A percentile compares a stretch with the other conserved stretches of the same genome.
These are phyloP conservation scores for Anthoptus insignis DNA, from an alignment of 2,888 invertebrate species.

Conservation along the genomic window DNA sequence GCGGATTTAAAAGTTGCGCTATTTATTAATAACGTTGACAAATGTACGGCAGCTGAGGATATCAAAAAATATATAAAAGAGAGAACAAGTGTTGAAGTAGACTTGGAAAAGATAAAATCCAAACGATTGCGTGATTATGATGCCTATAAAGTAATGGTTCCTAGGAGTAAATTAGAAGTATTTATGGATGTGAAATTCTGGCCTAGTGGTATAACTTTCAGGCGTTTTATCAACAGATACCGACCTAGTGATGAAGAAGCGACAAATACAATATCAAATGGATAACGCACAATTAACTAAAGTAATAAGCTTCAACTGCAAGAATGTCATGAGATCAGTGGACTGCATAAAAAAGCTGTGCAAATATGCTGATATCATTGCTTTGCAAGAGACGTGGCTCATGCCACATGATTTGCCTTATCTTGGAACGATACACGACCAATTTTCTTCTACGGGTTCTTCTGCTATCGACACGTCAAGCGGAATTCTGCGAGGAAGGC, in stretches of 20 bases:
- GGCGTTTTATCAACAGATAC: conserved; percentile 42
- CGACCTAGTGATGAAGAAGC: conserved; percentile 9
- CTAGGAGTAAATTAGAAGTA: conserved; percentile 38
- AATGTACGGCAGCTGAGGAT: conserved; percentile 28
- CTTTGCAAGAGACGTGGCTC: conserved; percentile 33
- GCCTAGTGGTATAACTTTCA: conserved; percentile 44
- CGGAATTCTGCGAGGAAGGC: conserved; percentile 36
- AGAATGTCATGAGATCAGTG: conserved; percentile 34
- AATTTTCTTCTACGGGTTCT: conserved; percentile 44
- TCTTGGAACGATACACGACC: conserved; percentile 36
- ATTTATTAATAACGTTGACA: too few species aligned
- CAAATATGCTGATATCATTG: neutral
- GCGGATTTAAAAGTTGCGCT: conserved; percentile 40
- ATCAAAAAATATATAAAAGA: conserved; percentile 38
- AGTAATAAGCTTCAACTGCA: conserved; percentile 43
- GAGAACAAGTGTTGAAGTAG: conserved; percentile 32
- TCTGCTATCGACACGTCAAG: conserved; percentile 46
- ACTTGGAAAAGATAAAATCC: conserved; percentile 26
- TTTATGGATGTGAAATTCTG: conserved; percentile 44
- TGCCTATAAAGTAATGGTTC: conserved; percentile 40
- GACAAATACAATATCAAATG: neutral
- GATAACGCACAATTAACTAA: neutral
- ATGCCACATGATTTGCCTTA: conserved; percentile 42
- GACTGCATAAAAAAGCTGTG: neutral
- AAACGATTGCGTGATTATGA: conserved; percentile 34